Evolutionary conservation across 2,888 invertebrate species (phyloP).

Genomic region (Lapara coniferarum): DNA sequence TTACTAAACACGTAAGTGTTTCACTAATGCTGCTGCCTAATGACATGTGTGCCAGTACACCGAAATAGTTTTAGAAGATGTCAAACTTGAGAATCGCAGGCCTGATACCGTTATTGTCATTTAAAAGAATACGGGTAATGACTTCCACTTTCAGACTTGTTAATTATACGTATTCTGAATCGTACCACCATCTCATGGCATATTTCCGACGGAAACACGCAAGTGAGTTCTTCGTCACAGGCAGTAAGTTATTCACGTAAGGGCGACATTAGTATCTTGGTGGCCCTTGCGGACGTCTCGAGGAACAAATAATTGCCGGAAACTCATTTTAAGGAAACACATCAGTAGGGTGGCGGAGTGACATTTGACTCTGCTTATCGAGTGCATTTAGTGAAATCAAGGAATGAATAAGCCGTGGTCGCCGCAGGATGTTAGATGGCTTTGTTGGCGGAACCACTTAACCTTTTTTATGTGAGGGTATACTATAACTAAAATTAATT

Average conservation of each 20-base stretch:
- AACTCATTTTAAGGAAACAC: conserved; percentile 72
- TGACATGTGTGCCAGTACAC: conserved; percentile 1
- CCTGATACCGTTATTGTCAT: conserved; percentile 41
- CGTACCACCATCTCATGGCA: conserved; percentile 55
- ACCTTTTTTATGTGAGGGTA: conserved; percentile 24
- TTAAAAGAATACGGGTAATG: conserved; percentile 42
- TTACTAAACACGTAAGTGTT: conserved; percentile 39
- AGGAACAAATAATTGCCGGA: conserved; percentile 81
- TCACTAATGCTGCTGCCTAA: conserved; percentile 28
- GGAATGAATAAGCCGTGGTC: conserved; percentile 65
- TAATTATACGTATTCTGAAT: conserved; percentile 53
- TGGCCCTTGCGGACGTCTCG: conserved; percentile 63
- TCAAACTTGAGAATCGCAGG: conserved; percentile 23
- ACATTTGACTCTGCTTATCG: conserved; percentile 80
- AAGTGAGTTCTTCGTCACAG: conserved; percentile 73
- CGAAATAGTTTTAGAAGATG: conserved; percentile 26
- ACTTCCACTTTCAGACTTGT: conserved; percentile 41
- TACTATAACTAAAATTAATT: neutral
- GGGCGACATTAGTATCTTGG: conserved; percentile 65
- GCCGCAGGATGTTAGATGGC: conserved; percentile 70
- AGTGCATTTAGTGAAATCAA: conserved; percentile 75
- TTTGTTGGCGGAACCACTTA: conserved; percentile 34
- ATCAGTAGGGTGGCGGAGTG: conserved; percentile 72
- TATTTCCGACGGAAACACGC: conserved; percentile 78
- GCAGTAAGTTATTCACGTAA: conserved; percentile 60